Evolutionary conservation across 2,888 invertebrate species (phyloP).

Genomic region (Drosophila macrothrix): DNA sequence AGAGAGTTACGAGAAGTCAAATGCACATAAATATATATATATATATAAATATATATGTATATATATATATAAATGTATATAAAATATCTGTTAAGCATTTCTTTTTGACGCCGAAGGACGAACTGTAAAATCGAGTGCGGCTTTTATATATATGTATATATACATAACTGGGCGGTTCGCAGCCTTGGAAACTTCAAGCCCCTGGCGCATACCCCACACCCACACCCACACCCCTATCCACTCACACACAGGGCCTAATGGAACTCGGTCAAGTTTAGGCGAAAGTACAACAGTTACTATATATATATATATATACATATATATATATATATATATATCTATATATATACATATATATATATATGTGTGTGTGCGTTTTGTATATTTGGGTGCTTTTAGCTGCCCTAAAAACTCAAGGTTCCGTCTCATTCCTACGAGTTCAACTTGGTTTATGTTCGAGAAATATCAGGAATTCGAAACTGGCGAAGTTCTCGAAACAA

Average conservation of each 20-base stretch:
- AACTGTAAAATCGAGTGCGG: conserved; percentile 1
- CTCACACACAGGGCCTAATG: conserved; percentile 1
- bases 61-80: neutral
- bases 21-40: neutral
- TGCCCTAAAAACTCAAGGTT: conserved; percentile 50
- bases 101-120: conserved; percentile 15
- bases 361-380: conserved; percentile 6
- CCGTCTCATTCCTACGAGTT: conserved; percentile 19
- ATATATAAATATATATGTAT: neutral
- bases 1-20: conserved; percentile 3
- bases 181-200: conserved; percentile 48
- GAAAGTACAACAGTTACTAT: conserved; percentile 32
- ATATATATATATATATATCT: neutral
- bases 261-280: conserved; percentile 74
- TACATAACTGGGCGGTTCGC: neutral
- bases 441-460: conserved; percentile 4
- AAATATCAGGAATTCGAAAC: neutral
- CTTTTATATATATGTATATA: neutral
- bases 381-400: conserved; percentile 26
- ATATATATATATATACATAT: neutral
- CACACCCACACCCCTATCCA: neutral
- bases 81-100: neutral
- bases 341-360: neutral
- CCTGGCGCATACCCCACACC: neutral
- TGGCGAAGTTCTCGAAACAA: conserved; percentile 2